phyloP scores from a whole-genome alignment of 2,888 invertebrate genomes.

The Hirtodrosophila alboralis region DNA sequence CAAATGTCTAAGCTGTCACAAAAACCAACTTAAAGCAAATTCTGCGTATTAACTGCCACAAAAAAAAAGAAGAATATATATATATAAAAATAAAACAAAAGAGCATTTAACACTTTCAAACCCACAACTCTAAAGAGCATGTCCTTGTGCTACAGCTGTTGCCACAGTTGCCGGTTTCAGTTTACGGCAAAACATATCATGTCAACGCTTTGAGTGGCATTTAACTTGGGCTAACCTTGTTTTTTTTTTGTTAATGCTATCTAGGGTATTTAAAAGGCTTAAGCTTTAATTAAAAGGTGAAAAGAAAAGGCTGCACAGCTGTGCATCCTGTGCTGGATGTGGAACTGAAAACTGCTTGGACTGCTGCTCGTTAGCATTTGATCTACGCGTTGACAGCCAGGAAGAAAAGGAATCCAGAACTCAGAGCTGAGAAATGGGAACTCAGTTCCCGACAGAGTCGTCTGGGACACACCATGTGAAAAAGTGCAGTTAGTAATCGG shows the following conservation, averaged over 20 bases:
- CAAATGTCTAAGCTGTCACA: background rate
- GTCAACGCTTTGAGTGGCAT: slow-evolving; percentile 67
- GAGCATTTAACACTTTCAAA: slow-evolving; percentile 15
- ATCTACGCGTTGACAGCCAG: slow-evolving; percentile 63
- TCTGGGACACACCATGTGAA: slow-evolving; percentile 39
- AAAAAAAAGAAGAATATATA: too few species aligned
- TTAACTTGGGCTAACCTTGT: slow-evolving; percentile 62
- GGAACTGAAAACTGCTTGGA: slow-evolving; percentile 5
- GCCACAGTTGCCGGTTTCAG: slow-evolving; percentile 39
- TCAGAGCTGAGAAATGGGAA: slow-evolving; percentile 9
- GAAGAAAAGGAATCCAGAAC: background rate
- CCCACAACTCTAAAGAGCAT: slow-evolving; percentile 11
- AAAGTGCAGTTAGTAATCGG: slow-evolving; percentile 82
- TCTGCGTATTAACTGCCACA: slow-evolving; percentile 17
- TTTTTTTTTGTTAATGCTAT: slow-evolving; percentile 47
- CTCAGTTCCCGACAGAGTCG: background rate
- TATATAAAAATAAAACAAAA: too few species aligned
- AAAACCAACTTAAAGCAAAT: background rate
- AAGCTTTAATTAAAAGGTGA: slow-evolving; percentile 72
- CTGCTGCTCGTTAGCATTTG: slow-evolving; percentile 60
- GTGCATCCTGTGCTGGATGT: slow-evolving; percentile 37
- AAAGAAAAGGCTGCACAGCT: slow-evolving; percentile 53
- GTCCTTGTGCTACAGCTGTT: slow-evolving; percentile 40
- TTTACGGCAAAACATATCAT: slow-evolving; percentile 58
- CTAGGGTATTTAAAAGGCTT: slow-evolving; percentile 62